These are phyloP conservation scores for Anisognathus igniventris DNA, from an alignment of 2,797 vertebrate genomes.

Conservation along the genomic window DNA sequence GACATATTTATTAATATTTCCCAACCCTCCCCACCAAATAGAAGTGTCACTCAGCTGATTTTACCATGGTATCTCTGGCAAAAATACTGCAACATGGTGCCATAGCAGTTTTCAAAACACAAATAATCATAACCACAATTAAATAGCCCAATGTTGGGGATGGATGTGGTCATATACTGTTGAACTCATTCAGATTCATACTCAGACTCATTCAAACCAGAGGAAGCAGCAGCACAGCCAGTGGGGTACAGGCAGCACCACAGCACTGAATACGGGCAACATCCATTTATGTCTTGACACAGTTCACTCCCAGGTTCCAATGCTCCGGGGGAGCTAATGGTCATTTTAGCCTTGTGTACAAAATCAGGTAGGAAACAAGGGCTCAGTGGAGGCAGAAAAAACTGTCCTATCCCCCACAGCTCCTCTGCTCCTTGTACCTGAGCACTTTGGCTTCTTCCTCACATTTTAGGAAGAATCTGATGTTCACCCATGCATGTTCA, in stretches of 20 bases:
- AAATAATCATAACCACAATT: not conserved
- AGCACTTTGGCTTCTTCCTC: not conserved
- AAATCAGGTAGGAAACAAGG: not conserved
- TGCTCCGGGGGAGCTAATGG: not conserved
- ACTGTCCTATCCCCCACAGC: not conserved
- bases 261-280: not conserved
- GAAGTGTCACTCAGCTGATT: not conserved
- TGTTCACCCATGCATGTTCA: not conserved
- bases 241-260: not conserved
- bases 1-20: not conserved
- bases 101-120: not conserved
- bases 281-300: not conserved
- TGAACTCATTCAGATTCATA: not conserved
- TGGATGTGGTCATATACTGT: not conserved
- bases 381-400: not conserved
- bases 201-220: not conserved
- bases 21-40: not conserved
- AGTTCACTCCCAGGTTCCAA: not conserved
- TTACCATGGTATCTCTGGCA: not conserved
- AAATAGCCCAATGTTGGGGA: not conserved
- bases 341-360: not conserved
- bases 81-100: not conserved
- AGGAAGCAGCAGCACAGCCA: not conserved
- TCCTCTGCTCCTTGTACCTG: not conserved
- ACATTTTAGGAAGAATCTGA: not conserved